Evolutionary conservation across 1,140 invertebrate genomes (phyloP).

Genomic region (Lordiphosa mommai): DNA sequence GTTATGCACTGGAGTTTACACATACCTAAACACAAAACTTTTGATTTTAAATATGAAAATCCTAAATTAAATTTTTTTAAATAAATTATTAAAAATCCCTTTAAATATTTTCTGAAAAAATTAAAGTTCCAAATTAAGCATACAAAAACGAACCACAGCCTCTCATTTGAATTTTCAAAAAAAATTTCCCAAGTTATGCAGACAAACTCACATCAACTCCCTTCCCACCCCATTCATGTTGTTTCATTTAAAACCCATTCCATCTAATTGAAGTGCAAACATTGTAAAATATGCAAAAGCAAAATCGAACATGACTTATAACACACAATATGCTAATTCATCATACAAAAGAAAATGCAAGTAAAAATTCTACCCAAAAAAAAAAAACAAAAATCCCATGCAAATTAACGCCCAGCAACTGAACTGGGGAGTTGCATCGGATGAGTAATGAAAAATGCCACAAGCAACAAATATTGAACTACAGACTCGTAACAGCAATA

Average conservation of each 20-base stretch:
- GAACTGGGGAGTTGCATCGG: neutral
- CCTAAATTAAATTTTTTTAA: too few species aligned
- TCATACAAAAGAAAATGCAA: constrained; percentile 27
- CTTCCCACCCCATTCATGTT: neutral
- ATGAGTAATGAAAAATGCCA: constrained; percentile 39
- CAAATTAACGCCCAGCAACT: constrained; percentile 46
- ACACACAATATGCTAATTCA: constrained; percentile 54
- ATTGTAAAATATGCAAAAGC: constrained; percentile 31
- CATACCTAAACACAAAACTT: too few species aligned
- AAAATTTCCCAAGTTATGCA: neutral
- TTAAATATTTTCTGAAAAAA: too few species aligned
- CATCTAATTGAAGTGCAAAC: constrained; percentile 50
- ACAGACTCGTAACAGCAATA: constrained; percentile 16
- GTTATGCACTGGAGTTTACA: too few species aligned
- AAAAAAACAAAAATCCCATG: constrained; percentile 25
- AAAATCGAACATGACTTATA: constrained; percentile 18
- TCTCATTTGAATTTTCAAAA: neutral
- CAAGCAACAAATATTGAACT: constrained; percentile 5
- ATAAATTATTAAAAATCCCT: too few species aligned
- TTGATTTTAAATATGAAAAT: too few species aligned
- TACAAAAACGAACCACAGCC: too few species aligned
- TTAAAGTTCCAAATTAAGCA: too few species aligned
- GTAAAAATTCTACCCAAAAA: constrained; percentile 21
- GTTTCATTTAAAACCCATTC: constrained; percentile 9
- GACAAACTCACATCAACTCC: neutral